Percentiles rank a stretch among this genome's conserved stretches.
These are phyloP conservation scores for Tylochromis polylepis DNA, from an alignment of 2,113 vertebrate genomes.

Conservation along the genomic window DNA sequence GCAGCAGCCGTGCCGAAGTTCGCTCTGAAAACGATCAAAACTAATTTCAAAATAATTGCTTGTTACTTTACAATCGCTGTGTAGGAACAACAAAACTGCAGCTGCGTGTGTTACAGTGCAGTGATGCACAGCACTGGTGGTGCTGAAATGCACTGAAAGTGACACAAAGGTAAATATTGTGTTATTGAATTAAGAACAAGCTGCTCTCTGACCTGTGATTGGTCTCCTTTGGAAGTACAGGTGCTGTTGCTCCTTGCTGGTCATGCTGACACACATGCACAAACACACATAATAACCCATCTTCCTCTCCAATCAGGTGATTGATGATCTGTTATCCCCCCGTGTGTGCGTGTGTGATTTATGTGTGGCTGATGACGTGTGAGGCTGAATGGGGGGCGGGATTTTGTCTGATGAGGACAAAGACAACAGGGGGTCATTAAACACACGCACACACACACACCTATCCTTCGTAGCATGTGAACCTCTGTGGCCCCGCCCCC, in stretches of 20 bases:
- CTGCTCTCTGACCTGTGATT: not conserved
- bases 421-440: constrained; percentile 43
- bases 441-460: constrained; percentile 17
- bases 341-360: not conserved
- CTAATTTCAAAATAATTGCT: not conserved
- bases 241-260: not conserved
- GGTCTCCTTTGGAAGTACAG: not conserved
- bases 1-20: constrained; percentile 6
- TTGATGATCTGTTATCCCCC: constrained; percentile 9
- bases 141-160: not conserved
- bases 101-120: not conserved
- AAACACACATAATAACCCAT: not conserved
- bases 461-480: constrained; percentile 3
- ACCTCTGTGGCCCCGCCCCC: constrained; percentile 3
- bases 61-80: not conserved
- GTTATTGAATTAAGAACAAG: not conserved
- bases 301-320: constrained; percentile 14
- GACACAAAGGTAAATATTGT: not conserved
- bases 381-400: constrained; percentile 33
- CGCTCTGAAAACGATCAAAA: not conserved
- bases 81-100: not conserved
- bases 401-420: constrained; percentile 40
- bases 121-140: not conserved
- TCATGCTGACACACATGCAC: not conserved
- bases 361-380: constrained; percentile 43